These are phyloP conservation scores for Helarctos malayanus DNA, from an alignment of 2,797 vertebrate species.

Conservation along the genomic window DNA sequence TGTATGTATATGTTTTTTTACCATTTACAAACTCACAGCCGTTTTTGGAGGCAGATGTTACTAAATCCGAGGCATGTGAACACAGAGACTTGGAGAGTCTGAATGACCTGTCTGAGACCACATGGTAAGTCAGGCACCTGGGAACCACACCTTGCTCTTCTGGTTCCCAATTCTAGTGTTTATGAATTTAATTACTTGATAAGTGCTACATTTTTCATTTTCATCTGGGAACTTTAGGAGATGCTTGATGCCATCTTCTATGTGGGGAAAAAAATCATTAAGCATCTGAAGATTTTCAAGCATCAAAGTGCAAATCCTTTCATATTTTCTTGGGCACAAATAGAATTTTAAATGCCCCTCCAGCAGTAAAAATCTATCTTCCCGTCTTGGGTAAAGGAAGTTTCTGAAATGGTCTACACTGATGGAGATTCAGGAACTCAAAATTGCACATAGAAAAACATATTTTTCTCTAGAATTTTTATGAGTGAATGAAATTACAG, in stretches of 20 bases:
- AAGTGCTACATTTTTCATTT: conserved; percentile 40
- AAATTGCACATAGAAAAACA: not conserved
- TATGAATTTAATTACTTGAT: not conserved
- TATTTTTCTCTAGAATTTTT: conserved; percentile 57
- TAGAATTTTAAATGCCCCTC: conserved; percentile 49
- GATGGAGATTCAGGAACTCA: not conserved
- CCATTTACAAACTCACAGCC: not conserved
- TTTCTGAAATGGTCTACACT: conserved; percentile 28
- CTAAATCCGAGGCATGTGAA: not conserved
- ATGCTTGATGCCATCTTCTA: not conserved
- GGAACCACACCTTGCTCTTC: not conserved
- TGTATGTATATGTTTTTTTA: not conserved
- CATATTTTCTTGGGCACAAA: conserved; percentile 1
- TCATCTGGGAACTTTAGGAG: conserved; percentile 1
- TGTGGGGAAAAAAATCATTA: not conserved
- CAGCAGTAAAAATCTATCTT: conserved; percentile 36
- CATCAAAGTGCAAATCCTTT: not conserved
- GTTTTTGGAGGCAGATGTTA: not conserved
- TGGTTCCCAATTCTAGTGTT: conserved; percentile 22
- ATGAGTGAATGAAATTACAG: conserved; percentile 20
- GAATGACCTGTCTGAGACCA: not conserved
- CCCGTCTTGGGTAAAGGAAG: not conserved
- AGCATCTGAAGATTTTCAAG: conserved; percentile 27
- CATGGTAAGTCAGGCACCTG: not conserved
- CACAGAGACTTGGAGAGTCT: not conserved